Conservation (phyloP, 2,797 vertebrate genomes). For the Leontopithecus rosalia region DNA sequence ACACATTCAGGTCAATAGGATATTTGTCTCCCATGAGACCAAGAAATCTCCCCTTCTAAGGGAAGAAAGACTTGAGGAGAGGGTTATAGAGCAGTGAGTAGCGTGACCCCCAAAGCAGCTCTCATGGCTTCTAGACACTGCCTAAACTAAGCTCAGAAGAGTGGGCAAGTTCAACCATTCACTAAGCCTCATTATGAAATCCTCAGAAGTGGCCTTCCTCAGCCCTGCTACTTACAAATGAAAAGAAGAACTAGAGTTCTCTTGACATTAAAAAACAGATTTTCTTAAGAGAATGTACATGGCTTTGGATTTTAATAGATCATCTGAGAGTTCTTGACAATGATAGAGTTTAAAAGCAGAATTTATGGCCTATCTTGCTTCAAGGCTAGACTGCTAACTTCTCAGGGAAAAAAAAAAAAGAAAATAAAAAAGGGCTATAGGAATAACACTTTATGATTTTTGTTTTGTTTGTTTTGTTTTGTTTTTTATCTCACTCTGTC, state of each 20-base stretch:
- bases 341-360: conserved; percentile 24
- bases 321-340: conserved; percentile 31
- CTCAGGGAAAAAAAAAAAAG: neutral
- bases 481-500: too few species aligned
- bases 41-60: neutral
- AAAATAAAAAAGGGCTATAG: neutral
- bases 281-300: neutral
- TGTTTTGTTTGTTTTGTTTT: too few species aligned
- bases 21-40: neutral
- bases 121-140: neutral
- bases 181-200: neutral
- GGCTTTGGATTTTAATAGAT: conserved; percentile 42
- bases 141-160: neutral
- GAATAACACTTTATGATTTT: neutral
- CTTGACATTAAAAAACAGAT: conserved; percentile 17
- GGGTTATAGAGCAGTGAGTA: neutral
- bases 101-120: neutral
- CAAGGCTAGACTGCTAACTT: neutral
- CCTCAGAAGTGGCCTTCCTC: neutral
- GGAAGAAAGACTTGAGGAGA: neutral
- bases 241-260: neutral
- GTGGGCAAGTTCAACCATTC: neutral
- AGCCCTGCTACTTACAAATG: neutral
- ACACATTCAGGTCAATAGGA: neutral
- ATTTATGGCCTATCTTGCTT: neutral